A percentile compares a stretch with the other conserved stretches of the same genome.
These are phyloP conservation scores for Chrysocyon brachyurus DNA, from an alignment of 2,797 vertebrate species.

Conservation along the genomic window DNA sequence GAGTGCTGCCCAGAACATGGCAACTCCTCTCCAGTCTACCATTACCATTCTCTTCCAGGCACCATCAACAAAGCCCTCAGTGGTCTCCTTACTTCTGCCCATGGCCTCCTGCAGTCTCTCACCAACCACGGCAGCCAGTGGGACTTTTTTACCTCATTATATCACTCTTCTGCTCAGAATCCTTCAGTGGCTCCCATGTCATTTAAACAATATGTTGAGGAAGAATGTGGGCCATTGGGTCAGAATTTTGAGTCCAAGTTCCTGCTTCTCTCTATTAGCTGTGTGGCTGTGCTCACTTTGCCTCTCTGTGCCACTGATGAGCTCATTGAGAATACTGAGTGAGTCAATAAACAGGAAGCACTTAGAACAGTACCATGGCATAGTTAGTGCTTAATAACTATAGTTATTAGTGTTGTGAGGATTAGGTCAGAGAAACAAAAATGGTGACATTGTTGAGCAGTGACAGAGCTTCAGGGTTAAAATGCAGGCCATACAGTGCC, in stretches of 20 bases:
- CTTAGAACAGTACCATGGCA: fast-evolving
- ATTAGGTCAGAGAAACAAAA: background rate
- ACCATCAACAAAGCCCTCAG: background rate
- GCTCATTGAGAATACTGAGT: background rate
- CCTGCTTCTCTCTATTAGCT: background rate
- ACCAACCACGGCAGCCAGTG: background rate
- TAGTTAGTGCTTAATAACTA: background rate
- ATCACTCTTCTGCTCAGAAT: background rate
- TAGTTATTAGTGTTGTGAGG: background rate
- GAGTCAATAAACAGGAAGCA: background rate
- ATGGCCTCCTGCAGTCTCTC: background rate
- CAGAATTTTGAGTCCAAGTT: background rate
- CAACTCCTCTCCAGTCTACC: background rate
- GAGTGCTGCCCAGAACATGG: background rate
- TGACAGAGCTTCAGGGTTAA: background rate
- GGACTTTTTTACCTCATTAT: background rate
- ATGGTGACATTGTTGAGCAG: background rate
- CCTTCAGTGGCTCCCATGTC: background rate
- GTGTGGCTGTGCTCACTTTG: background rate
- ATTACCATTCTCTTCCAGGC: background rate
- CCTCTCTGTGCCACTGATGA: background rate
- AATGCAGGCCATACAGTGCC: background rate
- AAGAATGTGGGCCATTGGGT: background rate
- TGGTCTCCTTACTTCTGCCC: background rate
- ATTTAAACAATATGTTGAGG: background rate